Evolutionary conservation across 2,113 vertebrate species (phyloP).

Genomic region (Emydura subglobosa): DNA sequence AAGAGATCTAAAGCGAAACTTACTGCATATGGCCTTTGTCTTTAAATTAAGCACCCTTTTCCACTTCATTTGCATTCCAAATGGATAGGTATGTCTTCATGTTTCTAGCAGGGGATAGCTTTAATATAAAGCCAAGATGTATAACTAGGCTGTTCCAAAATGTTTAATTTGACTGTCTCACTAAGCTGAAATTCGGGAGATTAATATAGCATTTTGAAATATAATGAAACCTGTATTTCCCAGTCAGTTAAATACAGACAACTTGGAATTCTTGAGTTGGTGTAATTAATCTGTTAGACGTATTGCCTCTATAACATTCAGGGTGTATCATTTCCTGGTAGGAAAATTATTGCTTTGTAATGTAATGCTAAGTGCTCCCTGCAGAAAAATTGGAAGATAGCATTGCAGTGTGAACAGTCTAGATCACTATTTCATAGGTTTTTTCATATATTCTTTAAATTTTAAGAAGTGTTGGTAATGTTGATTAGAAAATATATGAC

Average conservation of each 20-base stretch:
- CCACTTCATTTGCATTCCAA: slow-evolving; percentile 23
- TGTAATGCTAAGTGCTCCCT: slow-evolving; percentile 56
- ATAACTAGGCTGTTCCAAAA: slow-evolving; percentile 41
- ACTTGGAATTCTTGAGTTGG: slow-evolving; percentile 65
- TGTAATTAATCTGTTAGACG: slow-evolving; percentile 69
- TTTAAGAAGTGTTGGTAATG: slow-evolving; percentile 35
- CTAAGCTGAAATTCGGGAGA: slow-evolving; percentile 49
- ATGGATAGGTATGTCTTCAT: slow-evolving; percentile 25
- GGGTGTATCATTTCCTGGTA: slow-evolving; percentile 48
- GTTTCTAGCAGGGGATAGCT: slow-evolving; percentile 24
- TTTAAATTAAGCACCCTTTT: background rate
- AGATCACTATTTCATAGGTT: background rate
- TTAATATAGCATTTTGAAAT: slow-evolving; percentile 71
- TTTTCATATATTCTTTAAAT: slow-evolving; percentile 28
- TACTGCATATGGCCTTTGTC: background rate
- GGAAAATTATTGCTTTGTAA: slow-evolving; percentile 64
- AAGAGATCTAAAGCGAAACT: background rate
- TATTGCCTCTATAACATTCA: slow-evolving; percentile 51
- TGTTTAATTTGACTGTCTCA: slow-evolving; percentile 67
- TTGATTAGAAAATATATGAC: background rate
- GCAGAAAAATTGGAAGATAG: slow-evolving; percentile 59
- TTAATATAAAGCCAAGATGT: slow-evolving; percentile 34
- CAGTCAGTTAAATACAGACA: slow-evolving; percentile 41
- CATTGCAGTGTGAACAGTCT: slow-evolving; percentile 44
- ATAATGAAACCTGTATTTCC: slow-evolving; percentile 57